A percentile compares a stretch with the other conserved stretches of the same genome.
These are phyloP conservation scores for Ailuropoda melanoleuca DNA, from an alignment of 2,113 vertebrate species.

Conservation along the genomic window DNA sequence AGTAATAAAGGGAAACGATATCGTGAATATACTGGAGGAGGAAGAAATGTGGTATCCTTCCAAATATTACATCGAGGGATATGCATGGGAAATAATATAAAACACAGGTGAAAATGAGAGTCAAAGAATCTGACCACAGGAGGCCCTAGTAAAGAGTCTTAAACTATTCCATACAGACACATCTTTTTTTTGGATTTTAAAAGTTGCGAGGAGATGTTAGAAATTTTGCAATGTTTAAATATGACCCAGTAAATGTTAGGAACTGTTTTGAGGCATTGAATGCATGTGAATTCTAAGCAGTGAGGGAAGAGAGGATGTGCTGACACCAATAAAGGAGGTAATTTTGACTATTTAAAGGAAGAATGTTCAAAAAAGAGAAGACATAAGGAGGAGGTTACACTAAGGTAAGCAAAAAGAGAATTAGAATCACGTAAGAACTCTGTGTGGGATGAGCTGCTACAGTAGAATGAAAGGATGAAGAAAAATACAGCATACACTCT, in stretches of 20 bases:
- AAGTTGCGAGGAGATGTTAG: background rate
- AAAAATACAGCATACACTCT: too few species aligned
- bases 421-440: background rate
- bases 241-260: background rate
- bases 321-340: background rate
- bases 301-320: background rate
- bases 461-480: background rate
- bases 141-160: background rate
- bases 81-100: background rate
- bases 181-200: background rate
- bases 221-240: background rate
- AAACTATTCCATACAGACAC: background rate
- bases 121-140: background rate
- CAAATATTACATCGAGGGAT: background rate
- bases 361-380: background rate
- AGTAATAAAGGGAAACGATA: background rate
- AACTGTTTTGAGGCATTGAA: slow-evolving; percentile 29
- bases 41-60: background rate
- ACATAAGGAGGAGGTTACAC: background rate
- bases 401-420: background rate
- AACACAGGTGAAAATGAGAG: background rate
- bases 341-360: background rate
- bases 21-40: background rate
- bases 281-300: background rate
- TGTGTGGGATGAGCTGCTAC: background rate